These are phyloP conservation scores for Strix aluco DNA, from an alignment of 2,113 vertebrate genomes.

Conservation along the genomic window DNA sequence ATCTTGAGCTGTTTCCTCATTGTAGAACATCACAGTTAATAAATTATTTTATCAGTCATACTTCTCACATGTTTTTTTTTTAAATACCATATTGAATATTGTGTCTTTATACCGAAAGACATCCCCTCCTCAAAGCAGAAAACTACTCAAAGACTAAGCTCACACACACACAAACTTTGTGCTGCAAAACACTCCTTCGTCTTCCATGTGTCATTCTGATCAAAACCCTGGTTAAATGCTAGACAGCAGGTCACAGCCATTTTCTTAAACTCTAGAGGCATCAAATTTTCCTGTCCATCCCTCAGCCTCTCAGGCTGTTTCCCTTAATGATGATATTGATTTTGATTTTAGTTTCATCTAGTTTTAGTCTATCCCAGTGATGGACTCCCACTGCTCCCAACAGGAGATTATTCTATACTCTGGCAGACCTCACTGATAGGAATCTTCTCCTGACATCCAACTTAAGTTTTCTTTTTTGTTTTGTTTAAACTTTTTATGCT, in stretches of 20 bases:
- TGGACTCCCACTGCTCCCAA: slow-evolving; percentile 57
- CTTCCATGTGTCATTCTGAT: background rate
- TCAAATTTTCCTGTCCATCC: slow-evolving; percentile 44
- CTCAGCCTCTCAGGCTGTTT: slow-evolving; percentile 37
- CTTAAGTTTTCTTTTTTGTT: slow-evolving; percentile 42
- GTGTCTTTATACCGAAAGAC: background rate
- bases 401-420: slow-evolving; percentile 16
- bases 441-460: slow-evolving; percentile 34
- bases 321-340: slow-evolving; percentile 63
- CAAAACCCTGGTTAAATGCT: background rate
- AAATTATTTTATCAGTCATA: background rate
- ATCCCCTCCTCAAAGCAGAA: background rate
- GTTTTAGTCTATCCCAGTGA: slow-evolving; percentile 43
- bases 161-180: background rate
- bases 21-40: background rate
- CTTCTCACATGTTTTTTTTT: background rate
- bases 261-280: slow-evolving; percentile 35
- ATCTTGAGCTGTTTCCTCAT: background rate
- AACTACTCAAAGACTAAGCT: background rate
- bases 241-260: slow-evolving; percentile 29
- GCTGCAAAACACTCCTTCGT: background rate
- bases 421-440: slow-evolving; percentile 16
- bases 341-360: slow-evolving; percentile 62
- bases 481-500: slow-evolving; percentile 25
- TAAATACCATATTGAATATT: background rate